phyloP scores from a whole-genome alignment of 2,113 vertebrate species.

The Alectura lathami region DNA sequence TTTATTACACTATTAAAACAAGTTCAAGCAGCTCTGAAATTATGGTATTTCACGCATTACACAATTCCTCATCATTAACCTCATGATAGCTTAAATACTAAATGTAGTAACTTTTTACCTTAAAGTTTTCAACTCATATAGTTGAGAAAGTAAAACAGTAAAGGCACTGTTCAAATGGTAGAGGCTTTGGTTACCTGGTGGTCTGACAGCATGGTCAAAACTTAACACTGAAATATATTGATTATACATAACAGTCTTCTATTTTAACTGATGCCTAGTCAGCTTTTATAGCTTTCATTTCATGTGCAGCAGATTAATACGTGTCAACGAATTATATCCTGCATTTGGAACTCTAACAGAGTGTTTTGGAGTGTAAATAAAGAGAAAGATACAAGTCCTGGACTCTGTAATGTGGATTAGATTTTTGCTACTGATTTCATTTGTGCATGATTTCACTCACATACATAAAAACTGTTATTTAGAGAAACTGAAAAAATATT shows the following conservation, averaged over 20 bases:
- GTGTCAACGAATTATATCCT: background rate
- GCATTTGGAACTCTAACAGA: background rate
- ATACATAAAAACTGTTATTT: background rate
- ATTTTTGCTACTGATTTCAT: background rate
- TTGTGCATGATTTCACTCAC: background rate
- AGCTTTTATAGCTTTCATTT: background rate
- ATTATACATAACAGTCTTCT: background rate
- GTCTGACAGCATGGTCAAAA: background rate
- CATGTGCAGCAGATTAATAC: background rate
- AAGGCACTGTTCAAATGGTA: background rate
- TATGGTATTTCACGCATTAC: background rate
- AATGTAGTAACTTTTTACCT: background rate
- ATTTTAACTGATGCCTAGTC: background rate
- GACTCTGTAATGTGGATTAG: background rate
- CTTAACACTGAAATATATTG: background rate
- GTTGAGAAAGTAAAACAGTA: background rate
- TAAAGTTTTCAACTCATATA: background rate
- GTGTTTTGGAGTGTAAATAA: background rate
- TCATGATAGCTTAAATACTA: background rate
- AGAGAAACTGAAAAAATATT: background rate
- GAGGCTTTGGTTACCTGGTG: background rate
- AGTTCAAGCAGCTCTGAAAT: background rate
- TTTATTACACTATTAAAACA: background rate
- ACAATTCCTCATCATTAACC: background rate
- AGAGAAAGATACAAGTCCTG: background rate